Base-by-base conservation (phyloP, 2,888 invertebrate genomes). In the Pheosia gnoma region DNA sequence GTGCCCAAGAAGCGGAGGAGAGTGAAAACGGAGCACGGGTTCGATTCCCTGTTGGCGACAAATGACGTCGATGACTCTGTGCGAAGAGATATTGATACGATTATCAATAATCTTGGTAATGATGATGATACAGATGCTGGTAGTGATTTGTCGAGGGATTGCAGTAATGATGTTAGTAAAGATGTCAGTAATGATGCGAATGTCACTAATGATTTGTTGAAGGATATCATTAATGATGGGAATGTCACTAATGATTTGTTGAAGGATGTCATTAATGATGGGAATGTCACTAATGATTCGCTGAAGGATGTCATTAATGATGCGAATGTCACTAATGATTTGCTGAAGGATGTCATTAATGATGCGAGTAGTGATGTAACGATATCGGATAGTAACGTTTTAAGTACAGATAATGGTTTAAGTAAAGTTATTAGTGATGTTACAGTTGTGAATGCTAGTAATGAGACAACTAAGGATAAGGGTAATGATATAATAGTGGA, bases 1-100 rank as follows among this genome's bases (percentile, higher is more conserved):
- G 83, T 88, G 0, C 87, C 86, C 0, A 84, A 76, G 54, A 90
- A 80, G 59, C 71, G 67, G 49, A 85, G 80, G 54, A 66, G 58
- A 49, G 45, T 72, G 0, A 76, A 70, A 25, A 25, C 11, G 0
- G 68, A 72, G 45, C 68, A 65, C 52, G 56, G 59, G 8, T 75
- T 76, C n/a, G 75, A 76, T 41, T 66, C 70, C 10, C 43, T 71
- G 38, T 38, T 68, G 54, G 13, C 13, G 47, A 11, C 64, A 0
- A 74, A 54, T 3, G 70, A 70, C 0, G 63, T 59, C 1, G 77
- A 80, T 60, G 72, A 67, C 9, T 77, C 80, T 39, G 69, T 81
- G 0, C 74, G 70, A 0, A 72, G 56, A 5, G 73, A 82, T 62
- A 83, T 84, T 55, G 62, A 81, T 65, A 83, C 70, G 66, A 81